A percentile compares a stretch with the other conserved stretches of the same genome.
phyloP scores from a whole-genome alignment of 2,888 invertebrate genomes.

The Netelia virgata region DNA sequence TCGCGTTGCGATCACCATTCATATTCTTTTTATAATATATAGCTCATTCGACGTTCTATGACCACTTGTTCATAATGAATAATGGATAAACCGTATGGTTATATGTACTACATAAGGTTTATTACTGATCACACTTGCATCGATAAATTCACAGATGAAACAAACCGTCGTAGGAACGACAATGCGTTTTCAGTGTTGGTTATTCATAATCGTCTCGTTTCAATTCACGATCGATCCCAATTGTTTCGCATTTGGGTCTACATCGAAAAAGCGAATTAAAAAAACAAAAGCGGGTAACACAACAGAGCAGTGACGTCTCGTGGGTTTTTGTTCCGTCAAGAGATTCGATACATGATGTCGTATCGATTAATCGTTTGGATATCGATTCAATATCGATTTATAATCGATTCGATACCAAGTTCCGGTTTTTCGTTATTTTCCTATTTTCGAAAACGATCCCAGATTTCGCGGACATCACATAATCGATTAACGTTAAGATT shows the following conservation, averaged over 20 bases:
- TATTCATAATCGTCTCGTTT: slow-evolving; percentile 47
- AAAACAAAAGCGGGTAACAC: not conserved
- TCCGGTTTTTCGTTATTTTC: slow-evolving; percentile 12
- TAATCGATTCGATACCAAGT: not conserved
- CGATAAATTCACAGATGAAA: slow-evolving; percentile 30
- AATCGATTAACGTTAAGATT: not conserved
- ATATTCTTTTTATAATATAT: slow-evolving; percentile 5
- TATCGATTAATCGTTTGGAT: slow-evolving; percentile 1
- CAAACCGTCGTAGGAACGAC: slow-evolving; percentile 53
- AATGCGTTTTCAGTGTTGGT: slow-evolving; percentile 12
- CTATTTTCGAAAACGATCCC: not conserved
- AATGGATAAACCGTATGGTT: slow-evolving; percentile 66
- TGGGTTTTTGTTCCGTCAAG: not conserved
- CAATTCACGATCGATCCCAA: slow-evolving; percentile 40
- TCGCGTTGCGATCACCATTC: slow-evolving; percentile 31
- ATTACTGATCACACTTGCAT: slow-evolving; percentile 18
- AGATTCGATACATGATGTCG: not conserved
- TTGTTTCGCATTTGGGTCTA: slow-evolving; percentile 2
- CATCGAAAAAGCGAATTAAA: not conserved
- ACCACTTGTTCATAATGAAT: slow-evolving; percentile 66
- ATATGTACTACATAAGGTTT: slow-evolving; percentile 16
- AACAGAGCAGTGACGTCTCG: not conserved
- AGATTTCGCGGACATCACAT: not conserved
- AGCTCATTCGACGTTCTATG: slow-evolving; percentile 40
- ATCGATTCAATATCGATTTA: not conserved